Base-by-base conservation (phyloP, 2,113 vertebrate species). In the Pongo pygmaeus region DNA sequence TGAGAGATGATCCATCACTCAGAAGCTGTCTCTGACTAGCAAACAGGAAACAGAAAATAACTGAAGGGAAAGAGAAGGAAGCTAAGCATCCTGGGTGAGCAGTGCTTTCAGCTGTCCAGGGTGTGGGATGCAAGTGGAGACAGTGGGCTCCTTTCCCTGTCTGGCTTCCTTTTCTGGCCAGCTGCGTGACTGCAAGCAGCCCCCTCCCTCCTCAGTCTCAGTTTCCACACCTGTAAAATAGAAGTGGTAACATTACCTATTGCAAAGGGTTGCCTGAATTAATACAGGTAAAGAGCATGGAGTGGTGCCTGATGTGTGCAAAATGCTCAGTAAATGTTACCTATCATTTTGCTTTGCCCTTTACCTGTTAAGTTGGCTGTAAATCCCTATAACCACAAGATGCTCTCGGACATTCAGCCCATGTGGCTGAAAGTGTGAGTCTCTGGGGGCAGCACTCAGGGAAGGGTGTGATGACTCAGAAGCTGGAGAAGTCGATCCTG, bases 21-120 rank as follows among this genome's bases (percentile, higher is more conserved):
- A 75, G 35, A 69, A 48, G 20, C 3, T 4, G 16, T 23, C 22
- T 30, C 52, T 2, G 11, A 6, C 6, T 23, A 61, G 59, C 5
- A 67, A 40, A 6, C 2, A 25, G 13, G 75, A 83, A 50, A 13
- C 48, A 81, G 75, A 91, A n/a, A 43, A 50, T 9, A 84, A 72
- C 13, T 16, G 61, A 35, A 93, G 20, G 20, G 14, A 27, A 18
- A 59, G 52, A 25, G 25, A 20, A 13, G 75, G 84, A 52, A 78
- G n/a, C 32, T 1, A 3, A 8, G 32, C 18, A 32, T 0, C 0
- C 3, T 8, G 64, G 43, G 0, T 0, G 0, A 23, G 46, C 23
- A 13, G 32, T 4, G 2, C 0, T 0, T 25, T 64, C 12, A 3
- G 30, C 43, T n/a, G 55, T 32, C 18, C 0, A 14, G 48, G 35